A percentile compares a stretch with the other conserved stretches of the same genome.
Evolutionary conservation across 2,888 invertebrate species (phyloP).

Genomic region (Choreutis nemorana): DNA sequence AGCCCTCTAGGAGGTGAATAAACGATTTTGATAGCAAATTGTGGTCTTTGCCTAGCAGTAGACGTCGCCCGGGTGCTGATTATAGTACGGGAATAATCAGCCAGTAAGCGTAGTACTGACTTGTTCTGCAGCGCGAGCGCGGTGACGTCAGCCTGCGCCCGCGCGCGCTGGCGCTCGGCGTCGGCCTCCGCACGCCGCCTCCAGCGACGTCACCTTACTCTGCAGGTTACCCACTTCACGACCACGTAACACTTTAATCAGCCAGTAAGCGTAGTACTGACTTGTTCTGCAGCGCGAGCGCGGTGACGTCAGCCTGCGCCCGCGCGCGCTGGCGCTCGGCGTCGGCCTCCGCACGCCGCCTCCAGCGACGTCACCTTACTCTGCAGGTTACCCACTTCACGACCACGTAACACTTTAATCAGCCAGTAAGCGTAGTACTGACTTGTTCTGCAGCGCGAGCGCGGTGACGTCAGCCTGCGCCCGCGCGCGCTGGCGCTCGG

Average conservation of each 20-base stretch:
- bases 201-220: slow-evolving; percentile 53
- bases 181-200: slow-evolving; percentile 49
- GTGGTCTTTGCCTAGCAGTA: no score
- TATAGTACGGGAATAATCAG: no score
- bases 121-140: slow-evolving; percentile 62
- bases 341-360: slow-evolving; percentile 44
- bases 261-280: no score
- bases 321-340: slow-evolving; percentile 63
- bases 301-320: slow-evolving; percentile 70
- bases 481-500: slow-evolving; percentile 62
- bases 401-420: slow-evolving; percentile 44
- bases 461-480: slow-evolving; percentile 71
- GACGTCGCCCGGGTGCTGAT: no score
- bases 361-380: slow-evolving; percentile 56
- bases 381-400: slow-evolving; percentile 67
- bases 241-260: slow-evolving; percentile 44
- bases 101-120: no score
- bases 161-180: slow-evolving; percentile 61
- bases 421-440: no score
- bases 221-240: slow-evolving; percentile 67
- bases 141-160: slow-evolving; percentile 70
- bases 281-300: slow-evolving; percentile 62
- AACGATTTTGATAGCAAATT: no score
- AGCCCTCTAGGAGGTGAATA: no score
- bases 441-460: slow-evolving; percentile 61